A percentile compares a stretch with the other conserved stretches of the same genome.
These are phyloP conservation scores for Scaptomyza montana DNA, from an alignment of 1,140 invertebrate genomes.

Conservation along the genomic window DNA sequence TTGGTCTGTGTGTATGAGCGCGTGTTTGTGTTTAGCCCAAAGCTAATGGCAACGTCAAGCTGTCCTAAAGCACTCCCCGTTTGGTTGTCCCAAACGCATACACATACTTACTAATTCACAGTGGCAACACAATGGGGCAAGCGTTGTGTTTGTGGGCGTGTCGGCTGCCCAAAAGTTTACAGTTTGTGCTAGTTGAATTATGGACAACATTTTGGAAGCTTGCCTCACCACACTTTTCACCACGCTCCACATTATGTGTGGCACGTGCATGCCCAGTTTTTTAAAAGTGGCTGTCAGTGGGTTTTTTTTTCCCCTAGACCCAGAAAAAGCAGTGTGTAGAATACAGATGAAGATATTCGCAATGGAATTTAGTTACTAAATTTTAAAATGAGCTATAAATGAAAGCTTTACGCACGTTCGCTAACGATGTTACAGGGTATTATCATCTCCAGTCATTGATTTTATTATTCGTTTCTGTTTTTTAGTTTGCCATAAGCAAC, in stretches of 20 bases:
- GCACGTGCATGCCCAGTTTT: constrained; percentile 45
- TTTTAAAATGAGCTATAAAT: background rate
- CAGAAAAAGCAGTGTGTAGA: background rate
- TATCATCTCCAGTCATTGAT: no score
- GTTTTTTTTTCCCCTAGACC: background rate
- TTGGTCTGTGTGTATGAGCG: constrained; percentile 22
- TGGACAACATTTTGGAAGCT: constrained; percentile 42
- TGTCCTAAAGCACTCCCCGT: constrained; percentile 17
- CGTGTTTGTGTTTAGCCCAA: constrained; percentile 12
- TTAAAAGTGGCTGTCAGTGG: background rate
- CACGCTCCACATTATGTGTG: constrained; percentile 18
- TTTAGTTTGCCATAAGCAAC: constrained; percentile 30
- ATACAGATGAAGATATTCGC: background rate
- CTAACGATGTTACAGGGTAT: no score
- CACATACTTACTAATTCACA: constrained; percentile 33
- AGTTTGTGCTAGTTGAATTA: constrained; percentile 64
- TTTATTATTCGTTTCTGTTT: background rate
- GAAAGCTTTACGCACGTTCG: background rate
- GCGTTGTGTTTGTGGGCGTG: background rate
- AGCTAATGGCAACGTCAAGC: constrained; percentile 27
- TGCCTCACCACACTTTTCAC: constrained; percentile 6
- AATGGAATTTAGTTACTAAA: background rate
- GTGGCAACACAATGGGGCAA: constrained; percentile 29
- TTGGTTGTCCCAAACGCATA: background rate
- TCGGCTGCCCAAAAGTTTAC: constrained; percentile 44